These are phyloP conservation scores for Danio jaintianensis DNA, from an alignment of 2,797 vertebrate genomes.

Conservation along the genomic window DNA sequence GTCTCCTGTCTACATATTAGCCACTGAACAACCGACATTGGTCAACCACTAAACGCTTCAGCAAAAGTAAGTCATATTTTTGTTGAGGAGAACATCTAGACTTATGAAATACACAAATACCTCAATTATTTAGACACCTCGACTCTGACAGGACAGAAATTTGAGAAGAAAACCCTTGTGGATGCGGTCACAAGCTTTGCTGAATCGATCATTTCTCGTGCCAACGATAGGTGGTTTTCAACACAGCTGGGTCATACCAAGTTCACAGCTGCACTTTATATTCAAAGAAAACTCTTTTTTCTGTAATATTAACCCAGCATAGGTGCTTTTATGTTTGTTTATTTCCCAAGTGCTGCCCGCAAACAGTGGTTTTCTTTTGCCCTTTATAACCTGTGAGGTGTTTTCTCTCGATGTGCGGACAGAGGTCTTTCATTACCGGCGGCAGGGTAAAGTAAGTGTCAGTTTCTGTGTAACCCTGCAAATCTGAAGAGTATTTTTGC, in stretches of 20 bases:
- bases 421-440: constrained; percentile 14
- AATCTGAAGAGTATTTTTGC: constrained; percentile 58
- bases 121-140: background rate
- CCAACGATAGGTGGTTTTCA: constrained; percentile 21
- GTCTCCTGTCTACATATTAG: background rate
- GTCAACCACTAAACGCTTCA: constrained; percentile 13
- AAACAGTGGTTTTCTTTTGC: constrained; percentile 71
- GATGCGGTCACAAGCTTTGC: constrained; percentile 24
- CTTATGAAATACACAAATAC: constrained; percentile 1
- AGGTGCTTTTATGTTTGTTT: constrained; percentile 69
- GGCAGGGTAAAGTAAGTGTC: background rate
- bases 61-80: background rate
- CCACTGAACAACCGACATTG: constrained; percentile 27
- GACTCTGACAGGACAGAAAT: background rate
- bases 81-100: constrained; percentile 1
- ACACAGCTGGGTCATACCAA: constrained; percentile 63
- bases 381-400: constrained; percentile 51
- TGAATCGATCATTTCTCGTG: constrained; percentile 14
- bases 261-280: constrained; percentile 63
- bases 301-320: constrained; percentile 51
- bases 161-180: constrained; percentile 19
- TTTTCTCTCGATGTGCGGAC: background rate
- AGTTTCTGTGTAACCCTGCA: constrained; percentile 40
- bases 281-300: background rate
- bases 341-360: constrained; percentile 46